Evolutionary conservation across 2,888 invertebrate genomes (phyloP).

Genomic region (Tipula confusa): DNA sequence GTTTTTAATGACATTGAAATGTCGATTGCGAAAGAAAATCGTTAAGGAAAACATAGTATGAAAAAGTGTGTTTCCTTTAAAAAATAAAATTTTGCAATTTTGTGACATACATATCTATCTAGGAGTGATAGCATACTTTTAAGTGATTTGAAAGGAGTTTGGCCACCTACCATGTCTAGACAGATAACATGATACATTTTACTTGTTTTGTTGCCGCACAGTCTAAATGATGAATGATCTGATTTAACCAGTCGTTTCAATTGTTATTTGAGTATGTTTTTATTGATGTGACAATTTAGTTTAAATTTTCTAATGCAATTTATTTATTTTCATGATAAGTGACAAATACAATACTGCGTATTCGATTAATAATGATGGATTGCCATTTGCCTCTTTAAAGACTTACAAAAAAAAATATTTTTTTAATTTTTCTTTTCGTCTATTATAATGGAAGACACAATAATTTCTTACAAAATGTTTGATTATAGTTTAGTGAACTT

Average conservation of each 20-base stretch:
- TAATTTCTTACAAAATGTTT: too few relatives aligned
- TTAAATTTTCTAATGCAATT: too few relatives aligned
- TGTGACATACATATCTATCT: background rate
- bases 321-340: too few relatives aligned
- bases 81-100: background rate
- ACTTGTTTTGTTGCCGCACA: background rate
- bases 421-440: too few relatives aligned
- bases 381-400: too few relatives aligned
- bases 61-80: background rate
- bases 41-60: background rate
- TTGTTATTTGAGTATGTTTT: background rate
- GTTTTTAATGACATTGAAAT: background rate
- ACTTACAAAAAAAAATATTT: too few relatives aligned
- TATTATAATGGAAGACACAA: too few relatives aligned
- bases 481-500: too few relatives aligned
- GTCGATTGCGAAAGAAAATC: background rate
- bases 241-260: background rate
- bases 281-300: too few relatives aligned
- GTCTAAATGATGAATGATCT: background rate
- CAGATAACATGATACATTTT: background rate
- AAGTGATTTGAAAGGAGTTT: background rate
- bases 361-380: too few relatives aligned
- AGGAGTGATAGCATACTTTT: too few relatives aligned
- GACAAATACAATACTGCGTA: too few relatives aligned
- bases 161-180: background rate